phyloP scores from a whole-genome alignment of 1,140 invertebrate species.

The roundworm (Caenorhabditis elegans) region WBcel235 BX284606.5:14105501-14106000 shows the following conservation, averaged over 20 bases:
- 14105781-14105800: slow-evolving; percentile 31
- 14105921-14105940: slow-evolving; percentile 46
- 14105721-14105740: not conserved
- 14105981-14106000: slow-evolving; percentile 26
- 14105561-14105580: slow-evolving; percentile 38
- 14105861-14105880: slow-evolving; percentile 20
- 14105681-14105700: slow-evolving; percentile 40
- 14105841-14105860: slow-evolving; percentile 33
- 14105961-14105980: slow-evolving; percentile 42
- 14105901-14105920: not conserved
- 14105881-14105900: not conserved
- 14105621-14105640: slow-evolving; percentile 40
- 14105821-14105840: slow-evolving; percentile 34
- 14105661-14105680: slow-evolving; percentile 36
- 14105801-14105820: slow-evolving; percentile 28
- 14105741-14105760: not conserved
- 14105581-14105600: slow-evolving; percentile 20
- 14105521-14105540: slow-evolving; percentile 22
- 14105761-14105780: not conserved
- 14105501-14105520: slow-evolving; percentile 36
- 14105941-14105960: slow-evolving; percentile 16
- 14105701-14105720: not conserved
- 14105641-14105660: not conserved
- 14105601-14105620: slow-evolving; percentile 38
- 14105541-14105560: slow-evolving; percentile 34